These are phyloP conservation scores for Scaptomyza caliginosa DNA, from an alignment of 2,888 invertebrate genomes.

Conservation along the genomic window DNA sequence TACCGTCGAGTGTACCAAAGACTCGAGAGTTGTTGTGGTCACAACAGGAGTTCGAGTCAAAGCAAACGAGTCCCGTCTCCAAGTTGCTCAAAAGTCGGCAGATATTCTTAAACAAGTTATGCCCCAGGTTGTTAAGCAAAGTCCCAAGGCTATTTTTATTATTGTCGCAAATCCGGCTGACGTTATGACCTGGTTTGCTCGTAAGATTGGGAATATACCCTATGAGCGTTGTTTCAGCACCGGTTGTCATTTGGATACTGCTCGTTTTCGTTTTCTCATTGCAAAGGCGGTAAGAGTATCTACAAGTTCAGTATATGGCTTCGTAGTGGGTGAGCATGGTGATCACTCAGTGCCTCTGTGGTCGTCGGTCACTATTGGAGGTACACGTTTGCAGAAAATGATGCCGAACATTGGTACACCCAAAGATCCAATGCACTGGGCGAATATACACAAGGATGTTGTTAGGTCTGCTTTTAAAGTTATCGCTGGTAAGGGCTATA, in stretches of 20 bases:
- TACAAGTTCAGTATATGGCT: slow-evolving; percentile 91
- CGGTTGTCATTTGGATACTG: slow-evolving; percentile 95
- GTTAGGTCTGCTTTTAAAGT: slow-evolving; percentile 91
- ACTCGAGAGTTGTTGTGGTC: slow-evolving; percentile 91
- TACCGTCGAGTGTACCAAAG: slow-evolving; percentile 89
- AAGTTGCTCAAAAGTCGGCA: slow-evolving; percentile 92
- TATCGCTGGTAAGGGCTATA: slow-evolving; percentile 92
- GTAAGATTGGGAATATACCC: slow-evolving; percentile 94
- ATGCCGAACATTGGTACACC: slow-evolving; percentile 88
- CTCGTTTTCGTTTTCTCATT: slow-evolving; percentile 92
- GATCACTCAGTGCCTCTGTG: slow-evolving; percentile 94
- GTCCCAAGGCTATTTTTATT: slow-evolving; percentile 91
- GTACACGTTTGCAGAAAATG: slow-evolving; percentile 89
- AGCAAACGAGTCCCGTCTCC: slow-evolving; percentile 91
- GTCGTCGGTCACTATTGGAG: slow-evolving; percentile 94
- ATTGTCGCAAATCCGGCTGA: slow-evolving; percentile 96
- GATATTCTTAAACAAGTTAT: slow-evolving; percentile 92
- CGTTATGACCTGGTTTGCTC: slow-evolving; percentile 93
- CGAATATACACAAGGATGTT: slow-evolving; percentile 89
- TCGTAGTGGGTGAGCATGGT: slow-evolving; percentile 96
- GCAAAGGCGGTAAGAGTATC: slow-evolving; percentile 91
- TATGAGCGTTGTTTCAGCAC: slow-evolving; percentile 93
- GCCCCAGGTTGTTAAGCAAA: slow-evolving; percentile 86
- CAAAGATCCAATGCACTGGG: slow-evolving; percentile 90
- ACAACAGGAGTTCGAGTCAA: slow-evolving; percentile 93